phyloP scores from a whole-genome alignment of 2,797 vertebrate species.

The Gouania willdenowi region DNA sequence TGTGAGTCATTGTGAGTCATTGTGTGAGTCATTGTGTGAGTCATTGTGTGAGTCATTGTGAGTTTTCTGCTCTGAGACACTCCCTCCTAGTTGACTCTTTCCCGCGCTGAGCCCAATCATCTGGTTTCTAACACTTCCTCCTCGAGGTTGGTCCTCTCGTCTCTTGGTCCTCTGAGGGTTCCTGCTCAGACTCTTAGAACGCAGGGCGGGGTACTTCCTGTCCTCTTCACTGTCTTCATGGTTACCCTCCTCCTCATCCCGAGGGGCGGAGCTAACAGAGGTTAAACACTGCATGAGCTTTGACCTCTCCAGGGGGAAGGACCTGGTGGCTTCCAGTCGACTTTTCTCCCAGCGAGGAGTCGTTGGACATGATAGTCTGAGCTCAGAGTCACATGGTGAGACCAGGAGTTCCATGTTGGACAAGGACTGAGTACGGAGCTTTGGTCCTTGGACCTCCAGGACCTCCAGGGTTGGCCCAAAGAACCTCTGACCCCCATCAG shows the following conservation, averaged over 20 bases:
- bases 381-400: constrained; percentile 40
- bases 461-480: constrained; percentile 59
- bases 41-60: too few relatives aligned
- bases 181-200: constrained; percentile 88
- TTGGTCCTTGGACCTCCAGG: constrained; percentile 41
- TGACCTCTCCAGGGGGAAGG: constrained; percentile 72
- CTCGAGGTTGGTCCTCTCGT: constrained; percentile 62
- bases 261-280: constrained; percentile 41
- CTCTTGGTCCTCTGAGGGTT: constrained; percentile 69
- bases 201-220: constrained; percentile 74
- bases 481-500: constrained; percentile 38
- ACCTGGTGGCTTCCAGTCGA: constrained; percentile 64
- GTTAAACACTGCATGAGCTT: constrained; percentile 60
- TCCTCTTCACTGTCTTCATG: constrained; percentile 58
- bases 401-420: constrained; percentile 67
- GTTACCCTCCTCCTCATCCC: constrained; percentile 44
- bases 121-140: constrained; percentile 79
- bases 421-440: constrained; percentile 39
- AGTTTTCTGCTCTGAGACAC: not conserved
- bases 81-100: too few relatives aligned
- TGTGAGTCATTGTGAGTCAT: too few relatives aligned
- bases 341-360: constrained; percentile 44
- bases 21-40: too few relatives aligned
- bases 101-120: constrained; percentile 54
- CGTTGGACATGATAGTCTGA: not conserved